A percentile compares a stretch with the other conserved stretches of the same genome.
Evolutionary conservation across 2,888 invertebrate genomes (phyloP).

Genomic region (Synanthedon formicaeformis): DNA sequence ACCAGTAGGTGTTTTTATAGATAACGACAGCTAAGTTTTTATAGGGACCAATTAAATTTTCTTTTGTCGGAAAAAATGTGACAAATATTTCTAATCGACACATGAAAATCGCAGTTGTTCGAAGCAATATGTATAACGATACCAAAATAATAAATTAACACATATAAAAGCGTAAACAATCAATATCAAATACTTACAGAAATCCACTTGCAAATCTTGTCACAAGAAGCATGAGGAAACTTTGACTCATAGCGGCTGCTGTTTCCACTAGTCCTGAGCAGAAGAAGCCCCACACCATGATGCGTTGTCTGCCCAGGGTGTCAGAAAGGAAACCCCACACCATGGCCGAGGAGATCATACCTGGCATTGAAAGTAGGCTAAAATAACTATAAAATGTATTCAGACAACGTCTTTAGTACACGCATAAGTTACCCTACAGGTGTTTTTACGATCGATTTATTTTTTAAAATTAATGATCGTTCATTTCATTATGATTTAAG

Average conservation of each 20-base stretch:
- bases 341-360: slow-evolving; percentile 81
- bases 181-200: slow-evolving; percentile 68
- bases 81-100: too few relatives aligned
- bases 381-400: not conserved
- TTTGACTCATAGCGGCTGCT: slow-evolving; percentile 74
- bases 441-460: too few relatives aligned
- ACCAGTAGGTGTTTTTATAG: too few relatives aligned
- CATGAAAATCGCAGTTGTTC: too few relatives aligned
- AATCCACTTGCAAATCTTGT: slow-evolving; percentile 81
- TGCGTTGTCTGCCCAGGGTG: slow-evolving; percentile 75
- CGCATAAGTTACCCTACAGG: not conserved
- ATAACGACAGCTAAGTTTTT: too few relatives aligned
- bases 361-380: slow-evolving; percentile 40
- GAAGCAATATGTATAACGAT: too few relatives aligned
- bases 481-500: too few relatives aligned
- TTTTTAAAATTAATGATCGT: too few relatives aligned
- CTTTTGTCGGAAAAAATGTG: too few relatives aligned
- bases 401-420: not conserved
- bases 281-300: slow-evolving; percentile 76
- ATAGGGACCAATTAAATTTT: too few relatives aligned
- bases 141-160: too few relatives aligned
- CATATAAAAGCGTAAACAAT: too few relatives aligned
- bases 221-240: slow-evolving; percentile 74
- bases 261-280: slow-evolving; percentile 74
- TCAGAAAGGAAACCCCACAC: slow-evolving; percentile 85